phyloP scores from a whole-genome alignment of 2,888 invertebrate species.

The Pristionchus entomophagus region DNA sequence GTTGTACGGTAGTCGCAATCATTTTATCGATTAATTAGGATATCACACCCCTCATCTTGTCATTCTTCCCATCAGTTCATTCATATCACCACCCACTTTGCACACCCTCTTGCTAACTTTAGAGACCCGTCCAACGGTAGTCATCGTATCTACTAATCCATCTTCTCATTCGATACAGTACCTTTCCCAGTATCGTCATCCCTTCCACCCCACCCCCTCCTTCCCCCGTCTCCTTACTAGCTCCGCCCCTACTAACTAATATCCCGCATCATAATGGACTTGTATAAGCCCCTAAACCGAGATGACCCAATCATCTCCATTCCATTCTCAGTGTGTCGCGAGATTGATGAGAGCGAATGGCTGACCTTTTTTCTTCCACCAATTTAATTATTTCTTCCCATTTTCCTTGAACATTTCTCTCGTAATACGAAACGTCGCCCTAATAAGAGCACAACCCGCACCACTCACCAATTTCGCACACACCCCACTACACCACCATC shows the following conservation, averaged over 20 bases:
- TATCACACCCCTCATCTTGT: conserved; percentile 33
- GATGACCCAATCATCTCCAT: background rate
- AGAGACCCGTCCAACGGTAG: conserved; percentile 44
- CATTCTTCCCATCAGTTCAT: background rate
- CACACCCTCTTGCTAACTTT: conserved; percentile 20
- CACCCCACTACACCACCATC: conserved; percentile 25
- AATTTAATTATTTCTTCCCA: background rate
- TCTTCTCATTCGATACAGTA: background rate
- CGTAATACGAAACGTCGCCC: conserved; percentile 17
- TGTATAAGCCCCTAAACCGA: conserved; percentile 33
- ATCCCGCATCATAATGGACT: conserved; percentile 23
- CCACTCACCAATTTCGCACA: conserved; percentile 27
- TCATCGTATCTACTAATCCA: background rate
- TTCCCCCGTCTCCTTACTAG: background rate
- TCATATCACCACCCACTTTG: conserved; percentile 6
- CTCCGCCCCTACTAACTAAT: conserved; percentile 36
- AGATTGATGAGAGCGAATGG: background rate
- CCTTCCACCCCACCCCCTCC: background rate
- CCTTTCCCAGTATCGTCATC: background rate
- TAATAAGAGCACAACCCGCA: conserved; percentile 36
- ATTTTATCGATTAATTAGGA: conserved; percentile 30
- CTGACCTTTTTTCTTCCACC: background rate
- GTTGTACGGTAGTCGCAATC: conserved; percentile 41
- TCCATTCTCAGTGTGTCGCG: background rate
- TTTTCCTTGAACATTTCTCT: background rate